Evolutionary conservation across 2,113 vertebrate species (phyloP).

Genomic region (Nothocercus julius): DNA sequence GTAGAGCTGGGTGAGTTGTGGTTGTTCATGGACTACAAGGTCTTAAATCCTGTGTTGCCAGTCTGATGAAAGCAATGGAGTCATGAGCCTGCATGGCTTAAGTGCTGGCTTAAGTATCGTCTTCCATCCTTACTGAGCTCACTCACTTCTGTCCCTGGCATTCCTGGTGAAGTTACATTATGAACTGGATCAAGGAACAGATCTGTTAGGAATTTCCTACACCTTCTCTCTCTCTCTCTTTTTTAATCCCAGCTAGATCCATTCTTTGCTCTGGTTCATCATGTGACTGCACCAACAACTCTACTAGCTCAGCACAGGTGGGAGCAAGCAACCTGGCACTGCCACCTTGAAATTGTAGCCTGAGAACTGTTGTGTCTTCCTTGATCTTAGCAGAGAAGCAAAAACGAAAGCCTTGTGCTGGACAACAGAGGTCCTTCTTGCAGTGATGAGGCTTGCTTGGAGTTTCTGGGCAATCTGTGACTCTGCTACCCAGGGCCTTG

Average conservation of each 20-base stretch:
- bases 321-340: neutral
- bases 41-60: neutral
- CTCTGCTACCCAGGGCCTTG: neutral
- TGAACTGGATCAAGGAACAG: neutral
- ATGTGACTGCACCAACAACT: neutral
- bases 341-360: neutral
- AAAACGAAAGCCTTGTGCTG: neutral
- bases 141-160: neutral
- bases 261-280: neutral
- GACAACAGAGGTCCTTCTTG: neutral
- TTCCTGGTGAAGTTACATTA: neutral
- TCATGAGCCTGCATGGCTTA: neutral
- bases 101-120: neutral
- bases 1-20: neutral
- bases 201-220: neutral
- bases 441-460: neutral
- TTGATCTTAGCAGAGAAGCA: neutral
- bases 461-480: neutral
- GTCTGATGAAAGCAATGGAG: neutral
- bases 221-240: neutral
- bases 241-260: neutral
- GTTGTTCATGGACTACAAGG: neutral
- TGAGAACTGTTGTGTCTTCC: neutral
- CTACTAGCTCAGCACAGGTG: neutral
- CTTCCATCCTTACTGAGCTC: neutral